Evolutionary conservation across 2,888 invertebrate genomes (phyloP), one percentile per base, ranked within the genome.

Genomic region (Leucoma salicis): DNA sequence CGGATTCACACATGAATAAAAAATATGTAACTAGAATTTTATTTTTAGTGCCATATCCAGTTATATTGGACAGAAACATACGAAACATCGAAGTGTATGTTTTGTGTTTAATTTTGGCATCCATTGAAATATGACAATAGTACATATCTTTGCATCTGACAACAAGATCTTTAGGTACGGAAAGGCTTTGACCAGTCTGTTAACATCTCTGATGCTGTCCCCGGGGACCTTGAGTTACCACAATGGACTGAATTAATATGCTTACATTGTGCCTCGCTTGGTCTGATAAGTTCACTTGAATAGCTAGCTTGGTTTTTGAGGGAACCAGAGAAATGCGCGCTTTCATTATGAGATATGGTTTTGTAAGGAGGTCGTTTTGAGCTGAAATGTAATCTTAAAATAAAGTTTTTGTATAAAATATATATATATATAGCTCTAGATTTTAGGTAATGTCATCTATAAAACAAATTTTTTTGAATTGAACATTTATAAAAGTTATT

Each of bases 161-260:
- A 29, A 16, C 28, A 11, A 18, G 8, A 31, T 29, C n/a, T 35
- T 45, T n/a, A 49, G 58, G 58, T 58, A 42, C 59, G 63, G 63
- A 49, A 51, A 55, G 42, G 47, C 33, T 45, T 33, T 25, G 39
- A 24, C 31, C 38, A 33, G 38, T 29, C 14, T 36, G 31, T 46
- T 42, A 46, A 42, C 38, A 31, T 12, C 16, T 10, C 13, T 1
- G 29, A 24, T n/a, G 28, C 53, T 39, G 46, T 53, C 48, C 48
- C 32, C 15, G 7, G 63, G 35, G 53, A 57, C 53, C 63, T 54
- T 63, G 51, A 42, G 39, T 29, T 14, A 16, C 8, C 28, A 61
- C 62, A 53, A 56, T 49, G n/a, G 35, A 45, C 21, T 47, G 45
- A 56, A 53, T 54, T 49, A 45, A 46, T 29, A 47, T 49, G 48